phyloP scores from a whole-genome alignment of 1,140 invertebrate genomes.

The roundworm (Caenorhabditis elegans) region DNA sequence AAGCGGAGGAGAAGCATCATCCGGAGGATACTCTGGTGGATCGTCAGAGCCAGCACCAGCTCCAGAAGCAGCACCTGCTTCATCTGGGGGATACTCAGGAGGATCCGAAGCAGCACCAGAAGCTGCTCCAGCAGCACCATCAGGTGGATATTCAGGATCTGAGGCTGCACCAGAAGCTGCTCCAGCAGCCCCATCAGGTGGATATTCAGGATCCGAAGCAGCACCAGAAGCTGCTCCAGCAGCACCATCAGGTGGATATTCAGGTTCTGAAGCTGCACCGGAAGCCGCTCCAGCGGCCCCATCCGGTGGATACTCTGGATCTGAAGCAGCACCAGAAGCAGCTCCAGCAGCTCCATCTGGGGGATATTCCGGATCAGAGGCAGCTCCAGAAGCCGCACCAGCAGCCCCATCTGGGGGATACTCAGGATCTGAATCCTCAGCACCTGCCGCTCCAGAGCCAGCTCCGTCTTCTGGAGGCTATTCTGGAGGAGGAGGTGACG shows the following conservation, averaged over 20 bases:
- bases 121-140: neutral
- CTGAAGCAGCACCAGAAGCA: neutral
- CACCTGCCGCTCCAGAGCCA: neutral
- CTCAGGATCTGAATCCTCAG: neutral
- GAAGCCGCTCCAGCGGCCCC: neutral
- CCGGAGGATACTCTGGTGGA: neutral
- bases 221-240: neutral
- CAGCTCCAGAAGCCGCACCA: neutral
- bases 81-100: neutral
- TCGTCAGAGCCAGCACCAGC: neutral
- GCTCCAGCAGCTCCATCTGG: neutral
- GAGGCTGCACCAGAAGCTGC: no score
- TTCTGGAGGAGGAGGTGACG: neutral
- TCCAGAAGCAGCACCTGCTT: neutral
- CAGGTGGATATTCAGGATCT: neutral
- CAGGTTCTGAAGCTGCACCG: neutral
- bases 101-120: neutral
- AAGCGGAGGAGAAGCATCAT: neutral
- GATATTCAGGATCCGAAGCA: neutral
- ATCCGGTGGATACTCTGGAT: neutral
- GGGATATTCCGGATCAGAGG: neutral
- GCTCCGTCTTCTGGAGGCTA: slow-evolving; percentile 1
- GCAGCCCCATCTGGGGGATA: neutral
- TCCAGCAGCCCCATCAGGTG: neutral
- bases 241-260: neutral